These are phyloP conservation scores for Propithecus coquereli DNA, from an alignment of 2,113 vertebrate species.

Conservation along the genomic window DNA sequence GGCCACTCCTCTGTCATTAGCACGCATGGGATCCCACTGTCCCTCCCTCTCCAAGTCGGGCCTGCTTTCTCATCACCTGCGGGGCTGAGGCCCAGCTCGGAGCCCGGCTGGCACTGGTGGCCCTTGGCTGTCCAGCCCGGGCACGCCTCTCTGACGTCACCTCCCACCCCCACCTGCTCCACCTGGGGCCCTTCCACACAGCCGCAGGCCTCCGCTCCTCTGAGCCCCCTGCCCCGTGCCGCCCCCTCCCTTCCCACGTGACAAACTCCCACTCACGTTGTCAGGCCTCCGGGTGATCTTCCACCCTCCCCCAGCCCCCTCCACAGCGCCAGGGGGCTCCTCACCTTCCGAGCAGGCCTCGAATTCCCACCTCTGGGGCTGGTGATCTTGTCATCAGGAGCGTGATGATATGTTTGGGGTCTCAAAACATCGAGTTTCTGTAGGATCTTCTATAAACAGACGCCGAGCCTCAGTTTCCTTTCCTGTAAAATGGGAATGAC, in stretches of 20 bases:
- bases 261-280: neutral
- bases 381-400: neutral
- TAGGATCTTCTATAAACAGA: neutral
- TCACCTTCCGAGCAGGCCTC: neutral
- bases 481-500: neutral
- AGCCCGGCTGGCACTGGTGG: accelerated
- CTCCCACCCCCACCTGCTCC: neutral
- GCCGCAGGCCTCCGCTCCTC: neutral
- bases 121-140: neutral
- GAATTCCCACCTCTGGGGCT: neutral
- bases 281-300: neutral
- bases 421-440: neutral
- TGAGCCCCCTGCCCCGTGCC: neutral
- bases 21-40: neutral
- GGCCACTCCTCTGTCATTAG: neutral
- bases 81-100: accelerated
- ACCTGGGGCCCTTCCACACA: neutral
- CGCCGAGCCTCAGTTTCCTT: neutral
- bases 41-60: no score
- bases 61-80: neutral
- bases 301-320: no score
- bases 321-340: accelerated
- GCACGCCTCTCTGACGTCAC: neutral
- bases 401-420: neutral
- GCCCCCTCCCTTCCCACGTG: neutral